Evolutionary conservation across 2,888 invertebrate genomes (phyloP), one percentile per base, ranked within the genome.

Genomic region (Melanophora roralis): DNA sequence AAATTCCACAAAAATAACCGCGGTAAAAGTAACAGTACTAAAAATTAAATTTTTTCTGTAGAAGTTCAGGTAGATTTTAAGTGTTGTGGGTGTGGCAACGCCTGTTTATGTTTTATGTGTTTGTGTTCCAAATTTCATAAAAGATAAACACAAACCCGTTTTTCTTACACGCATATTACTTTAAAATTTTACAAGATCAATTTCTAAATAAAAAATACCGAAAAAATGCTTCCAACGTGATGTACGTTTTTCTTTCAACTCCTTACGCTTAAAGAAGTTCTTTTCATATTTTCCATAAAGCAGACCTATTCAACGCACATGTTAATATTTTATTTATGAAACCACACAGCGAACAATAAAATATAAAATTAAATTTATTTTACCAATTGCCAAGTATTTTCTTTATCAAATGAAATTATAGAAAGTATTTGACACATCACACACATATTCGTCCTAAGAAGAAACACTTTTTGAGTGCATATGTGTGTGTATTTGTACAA

Each of bases 281-380:
- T n/a, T 27, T 27, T 27, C 27, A 6, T 27, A 27, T 27, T 27
- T 27, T 27, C 27, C 27, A 65, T 67, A 38, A 40, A 60, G 53
- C 40, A 75, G 47, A 67, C 45, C 79, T 67, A 80, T 80, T 75
- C 67, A 60, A 49, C 55, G 79, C 79, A 80, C 62, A 72, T 75
- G 79, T 72, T 75, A 55, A 67, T 55, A 76, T 49, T 55, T 57
- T 64, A 69, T 64, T 40, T 65, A 75, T 72, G 72, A 72, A 80
- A 75, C 75, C 75, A 57, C 79, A 80, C 79, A 80, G 55, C 53
- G 62, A 45, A 72, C 57, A 75, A 75, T 68, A 80, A 80, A 75
- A 75, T 67, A 75, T 60, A 36, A 53, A 72, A 79, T 71, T 72
- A 68, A 75, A 80, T 80, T 80, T 75, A 75, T 59, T 80, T 80